These are phyloP conservation scores for Babylonia areolata DNA, from an alignment of 1,140 invertebrate genomes.

Conservation along the genomic window DNA sequence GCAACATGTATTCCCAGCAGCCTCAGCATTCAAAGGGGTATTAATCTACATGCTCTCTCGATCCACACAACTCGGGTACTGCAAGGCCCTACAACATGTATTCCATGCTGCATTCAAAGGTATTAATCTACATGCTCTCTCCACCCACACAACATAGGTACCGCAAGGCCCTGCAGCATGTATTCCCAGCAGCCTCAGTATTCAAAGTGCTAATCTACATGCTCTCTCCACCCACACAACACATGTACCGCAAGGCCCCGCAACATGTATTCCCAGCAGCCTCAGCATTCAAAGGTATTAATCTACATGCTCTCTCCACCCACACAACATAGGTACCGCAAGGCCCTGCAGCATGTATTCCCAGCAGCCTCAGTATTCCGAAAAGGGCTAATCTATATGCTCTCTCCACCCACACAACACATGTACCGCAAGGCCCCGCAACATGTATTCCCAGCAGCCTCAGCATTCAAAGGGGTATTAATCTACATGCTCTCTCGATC, in stretches of 20 bases:
- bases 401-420: too few relatives aligned
- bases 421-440: conserved; percentile 70
- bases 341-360: conserved; percentile 67
- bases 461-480: too few relatives aligned
- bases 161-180: conserved; percentile 65
- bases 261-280: conserved; percentile 66
- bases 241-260: conserved; percentile 69
- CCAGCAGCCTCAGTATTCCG: conserved; percentile 63
- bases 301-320: too few relatives aligned
- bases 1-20: conserved; percentile 65
- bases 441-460: conserved; percentile 64
- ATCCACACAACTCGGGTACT: conserved; percentile 66
- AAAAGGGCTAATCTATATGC: too few relatives aligned
- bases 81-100: conserved; percentile 66
- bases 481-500: too few relatives aligned
- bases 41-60: too few relatives aligned
- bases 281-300: conserved; percentile 34
- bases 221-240: too few relatives aligned
- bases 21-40: too few relatives aligned
- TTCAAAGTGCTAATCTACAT: too few relatives aligned
- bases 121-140: too few relatives aligned
- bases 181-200: conserved; percentile 66
- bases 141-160: too few relatives aligned
- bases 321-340: conserved; percentile 67
- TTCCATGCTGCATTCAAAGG: conserved; percentile 58